These are phyloP conservation scores for Sebastes kiyomatsui DNA, from an alignment of 2,797 vertebrate species.

Conservation along the genomic window DNA sequence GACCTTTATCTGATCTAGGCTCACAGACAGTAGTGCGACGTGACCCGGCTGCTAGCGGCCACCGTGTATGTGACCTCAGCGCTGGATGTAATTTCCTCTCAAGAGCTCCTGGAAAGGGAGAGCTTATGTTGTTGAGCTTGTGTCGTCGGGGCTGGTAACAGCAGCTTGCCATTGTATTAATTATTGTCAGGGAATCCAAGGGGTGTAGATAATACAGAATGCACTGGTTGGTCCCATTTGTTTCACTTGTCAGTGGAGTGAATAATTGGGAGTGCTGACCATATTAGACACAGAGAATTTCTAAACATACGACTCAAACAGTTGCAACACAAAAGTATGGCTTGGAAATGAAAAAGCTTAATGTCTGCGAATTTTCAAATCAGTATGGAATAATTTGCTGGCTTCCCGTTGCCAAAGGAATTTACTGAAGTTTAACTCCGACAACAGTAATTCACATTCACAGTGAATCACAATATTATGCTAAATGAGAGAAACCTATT, in stretches of 20 bases:
- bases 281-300: constrained; percentile 85
- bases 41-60: constrained; percentile 52
- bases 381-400: constrained; percentile 73
- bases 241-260: constrained; percentile 89
- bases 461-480: constrained; percentile 25
- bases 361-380: constrained; percentile 88
- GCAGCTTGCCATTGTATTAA: constrained; percentile 85
- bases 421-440: constrained; percentile 67
- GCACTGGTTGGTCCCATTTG: constrained; percentile 85
- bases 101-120: constrained; percentile 73
- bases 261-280: constrained; percentile 89
- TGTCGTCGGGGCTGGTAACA: constrained; percentile 80
- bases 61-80: constrained; percentile 53
- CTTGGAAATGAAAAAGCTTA: constrained; percentile 97
- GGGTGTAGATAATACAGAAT: constrained; percentile 87
- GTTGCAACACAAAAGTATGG: constrained; percentile 84
- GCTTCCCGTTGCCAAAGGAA: constrained; percentile 66
- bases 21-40: constrained; percentile 22
- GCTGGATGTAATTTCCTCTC: constrained; percentile 65
- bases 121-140: constrained; percentile 81
- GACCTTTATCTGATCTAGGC: constrained; percentile 60
- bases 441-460: constrained; percentile 51
- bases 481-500: constrained; percentile 24
- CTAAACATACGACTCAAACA: constrained; percentile 78
- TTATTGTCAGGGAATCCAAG: constrained; percentile 87